Conservation (phyloP, 2,888 invertebrate genomes). For the Morinoia aosen region DNA sequence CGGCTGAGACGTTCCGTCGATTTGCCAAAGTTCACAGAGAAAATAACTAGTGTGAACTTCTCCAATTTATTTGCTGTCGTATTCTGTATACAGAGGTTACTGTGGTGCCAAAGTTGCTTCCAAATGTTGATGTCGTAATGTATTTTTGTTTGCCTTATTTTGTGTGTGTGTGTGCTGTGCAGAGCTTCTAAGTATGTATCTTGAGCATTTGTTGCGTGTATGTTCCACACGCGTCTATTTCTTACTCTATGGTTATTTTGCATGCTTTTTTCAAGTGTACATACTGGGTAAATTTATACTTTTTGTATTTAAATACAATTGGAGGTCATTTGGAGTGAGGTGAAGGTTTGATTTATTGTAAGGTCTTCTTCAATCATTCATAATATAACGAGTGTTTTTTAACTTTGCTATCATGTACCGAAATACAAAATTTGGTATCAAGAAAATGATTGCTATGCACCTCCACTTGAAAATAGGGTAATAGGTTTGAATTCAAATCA, state of each 20-base stretch:
- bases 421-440: too few relatives aligned
- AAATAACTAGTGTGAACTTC: neutral
- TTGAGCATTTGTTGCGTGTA: neutral
- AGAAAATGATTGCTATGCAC: too few relatives aligned
- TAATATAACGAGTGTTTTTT: too few relatives aligned
- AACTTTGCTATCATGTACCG: too few relatives aligned
- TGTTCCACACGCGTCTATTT: neutral
- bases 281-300: neutral
- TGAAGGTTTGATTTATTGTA: too few relatives aligned
- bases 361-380: too few relatives aligned
- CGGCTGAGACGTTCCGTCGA: too few relatives aligned
- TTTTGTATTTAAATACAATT: neutral
- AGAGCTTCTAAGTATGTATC: neutral
- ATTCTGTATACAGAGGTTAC: neutral
- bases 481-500: too few relatives aligned
- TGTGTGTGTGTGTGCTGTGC: neutral
- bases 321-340: neutral
- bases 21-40: too few relatives aligned
- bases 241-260: neutral
- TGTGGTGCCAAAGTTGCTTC: neutral
- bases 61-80: neutral
- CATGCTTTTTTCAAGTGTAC: neutral
- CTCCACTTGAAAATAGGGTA: too few relatives aligned
- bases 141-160: neutral
- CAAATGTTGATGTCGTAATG: slow-evolving; percentile 17